Conservation (phyloP, 2,113 vertebrate species). For the Dicrurus megarhynchus region DNA sequence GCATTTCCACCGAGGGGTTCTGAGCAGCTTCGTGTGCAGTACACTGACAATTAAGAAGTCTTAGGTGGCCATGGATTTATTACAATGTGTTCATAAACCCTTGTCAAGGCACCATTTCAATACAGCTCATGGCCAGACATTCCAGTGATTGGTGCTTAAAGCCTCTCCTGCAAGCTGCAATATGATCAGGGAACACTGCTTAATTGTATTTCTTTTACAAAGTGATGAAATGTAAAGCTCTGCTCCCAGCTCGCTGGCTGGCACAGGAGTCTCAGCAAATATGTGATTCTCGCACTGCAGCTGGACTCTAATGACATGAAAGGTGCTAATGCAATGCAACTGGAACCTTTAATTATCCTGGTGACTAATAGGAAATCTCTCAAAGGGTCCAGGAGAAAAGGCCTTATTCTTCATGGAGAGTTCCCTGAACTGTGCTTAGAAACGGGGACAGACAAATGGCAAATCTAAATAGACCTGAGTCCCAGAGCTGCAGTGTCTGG, state of each 20-base stretch:
- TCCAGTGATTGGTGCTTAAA: background rate
- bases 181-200: slow-evolving; percentile 22
- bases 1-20: background rate
- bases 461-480: background rate
- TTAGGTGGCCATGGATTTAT: background rate
- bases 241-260: background rate
- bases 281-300: slow-evolving; percentile 49
- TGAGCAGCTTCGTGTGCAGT: background rate
- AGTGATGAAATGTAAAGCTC: slow-evolving; percentile 56
- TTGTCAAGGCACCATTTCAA: background rate
- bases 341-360: slow-evolving; percentile 63
- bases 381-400: slow-evolving; percentile 28
- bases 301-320: slow-evolving; percentile 57
- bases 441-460: background rate
- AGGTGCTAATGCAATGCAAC: slow-evolving; percentile 62
- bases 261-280: slow-evolving; percentile 44
- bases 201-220: slow-evolving; percentile 46
- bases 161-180: slow-evolving; percentile 5
- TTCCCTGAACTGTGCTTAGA: background rate
- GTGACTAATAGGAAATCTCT: slow-evolving; percentile 55
- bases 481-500: background rate
- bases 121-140: background rate
- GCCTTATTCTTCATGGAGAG: background rate
- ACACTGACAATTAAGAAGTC: background rate
- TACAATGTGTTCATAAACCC: slow-evolving; percentile 1